Percentiles rank a stretch among this genome's conserved stretches.
phyloP scores from a whole-genome alignment of 1,140 invertebrate genomes.

The Parapsyche elsis region DNA sequence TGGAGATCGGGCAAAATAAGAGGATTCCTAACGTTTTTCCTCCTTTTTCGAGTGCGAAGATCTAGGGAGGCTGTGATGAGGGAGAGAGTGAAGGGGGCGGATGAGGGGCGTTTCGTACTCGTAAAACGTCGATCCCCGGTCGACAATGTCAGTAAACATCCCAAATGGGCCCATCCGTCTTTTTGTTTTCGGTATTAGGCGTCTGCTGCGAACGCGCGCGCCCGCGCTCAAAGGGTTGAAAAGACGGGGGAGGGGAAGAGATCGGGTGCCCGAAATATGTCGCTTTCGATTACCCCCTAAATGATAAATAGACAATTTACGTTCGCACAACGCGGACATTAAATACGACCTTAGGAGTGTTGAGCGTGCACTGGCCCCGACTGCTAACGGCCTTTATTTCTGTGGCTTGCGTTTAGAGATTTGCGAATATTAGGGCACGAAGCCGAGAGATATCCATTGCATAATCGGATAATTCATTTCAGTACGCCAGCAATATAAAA shows the following conservation, averaged over 20 bases:
- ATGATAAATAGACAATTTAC: slow-evolving; percentile 48
- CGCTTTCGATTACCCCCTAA: slow-evolving; percentile 42
- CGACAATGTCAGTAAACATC: slow-evolving; percentile 39
- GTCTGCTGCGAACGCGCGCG: slow-evolving; percentile 2
- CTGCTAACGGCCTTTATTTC: neutral
- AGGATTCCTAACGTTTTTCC: neutral
- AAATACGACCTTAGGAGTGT: slow-evolving; percentile 11
- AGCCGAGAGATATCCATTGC: too few relatives aligned
- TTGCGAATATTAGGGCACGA: too few relatives aligned
- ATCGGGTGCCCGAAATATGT: slow-evolving; percentile 5
- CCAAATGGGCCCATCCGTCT: slow-evolving; percentile 41
- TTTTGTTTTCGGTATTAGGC: slow-evolving; percentile 34
- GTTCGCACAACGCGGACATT: slow-evolving; percentile 22
- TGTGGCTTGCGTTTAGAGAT: too few relatives aligned
- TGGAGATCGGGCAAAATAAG: neutral
- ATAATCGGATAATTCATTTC: too few relatives aligned
- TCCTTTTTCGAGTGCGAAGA: neutral
- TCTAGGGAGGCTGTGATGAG: neutral
- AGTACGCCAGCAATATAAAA: too few relatives aligned
- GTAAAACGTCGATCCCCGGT: slow-evolving; percentile 27
- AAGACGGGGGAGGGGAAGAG: neutral
- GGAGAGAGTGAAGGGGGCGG: neutral
- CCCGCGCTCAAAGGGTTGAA: neutral
- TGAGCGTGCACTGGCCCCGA: neutral
- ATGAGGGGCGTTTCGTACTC: neutral